Evolutionary conservation across 2,888 invertebrate genomes (phyloP).

Genomic region (Rotaria socialis): DNA sequence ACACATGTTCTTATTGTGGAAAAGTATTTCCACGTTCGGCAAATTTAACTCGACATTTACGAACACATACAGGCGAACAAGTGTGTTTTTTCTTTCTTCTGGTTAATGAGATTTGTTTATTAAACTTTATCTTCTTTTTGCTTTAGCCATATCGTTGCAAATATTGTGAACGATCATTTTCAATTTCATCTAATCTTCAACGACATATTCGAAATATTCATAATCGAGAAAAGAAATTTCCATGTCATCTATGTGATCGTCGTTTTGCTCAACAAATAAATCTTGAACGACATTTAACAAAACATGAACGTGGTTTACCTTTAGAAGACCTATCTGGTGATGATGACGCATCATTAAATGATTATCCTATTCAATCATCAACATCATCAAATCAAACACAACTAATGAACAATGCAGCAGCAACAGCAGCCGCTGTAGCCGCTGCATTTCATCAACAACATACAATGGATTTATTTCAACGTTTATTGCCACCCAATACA

Average conservation of each 20-base stretch:
- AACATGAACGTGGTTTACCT: conserved; percentile 44
- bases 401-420: not conserved
- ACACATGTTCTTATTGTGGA: conserved; percentile 45
- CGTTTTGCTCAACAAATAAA: conserved; percentile 47
- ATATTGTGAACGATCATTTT: conserved; percentile 75
- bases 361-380: conserved; percentile 12
- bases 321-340: conserved; percentile 11
- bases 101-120: too few species aligned
- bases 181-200: conserved; percentile 92
- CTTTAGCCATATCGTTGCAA: conserved; percentile 66
- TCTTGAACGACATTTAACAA: conserved; percentile 45
- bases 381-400: not conserved
- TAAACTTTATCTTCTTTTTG: too few species aligned
- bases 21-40: conserved; percentile 82
- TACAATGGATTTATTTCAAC: conserved; percentile 17
- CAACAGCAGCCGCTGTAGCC: not conserved
- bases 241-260: conserved; percentile 43
- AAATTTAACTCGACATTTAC: conserved; percentile 86
- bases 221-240: conserved; percentile 58
- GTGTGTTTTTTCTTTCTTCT: not conserved
- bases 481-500: not conserved
- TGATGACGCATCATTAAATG: conserved; percentile 29
- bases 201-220: conserved; percentile 95
- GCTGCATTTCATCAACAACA: conserved; percentile 25
- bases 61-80: conserved; percentile 86